phyloP scores from a whole-genome alignment of 2,113 vertebrate species.

The Sturnira hondurensis region DNA sequence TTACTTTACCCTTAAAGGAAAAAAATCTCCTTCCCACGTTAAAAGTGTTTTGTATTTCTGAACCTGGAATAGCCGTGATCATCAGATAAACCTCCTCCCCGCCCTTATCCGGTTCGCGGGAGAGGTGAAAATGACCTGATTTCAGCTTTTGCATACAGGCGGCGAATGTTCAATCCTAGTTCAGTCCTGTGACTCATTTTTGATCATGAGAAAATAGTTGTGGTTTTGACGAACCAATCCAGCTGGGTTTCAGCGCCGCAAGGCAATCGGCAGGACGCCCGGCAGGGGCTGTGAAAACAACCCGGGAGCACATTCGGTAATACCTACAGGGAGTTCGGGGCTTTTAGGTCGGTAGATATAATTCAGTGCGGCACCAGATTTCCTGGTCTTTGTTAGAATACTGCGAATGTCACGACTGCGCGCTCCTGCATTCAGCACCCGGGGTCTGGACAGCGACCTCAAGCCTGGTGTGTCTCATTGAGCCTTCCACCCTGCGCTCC shows the following conservation, averaged over 20 bases:
- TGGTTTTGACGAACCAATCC: constrained; percentile 32
- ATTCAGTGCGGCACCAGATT: not conserved
- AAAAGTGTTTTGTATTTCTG: constrained; percentile 57
- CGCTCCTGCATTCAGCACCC: constrained; percentile 74
- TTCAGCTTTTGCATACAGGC: constrained; percentile 20
- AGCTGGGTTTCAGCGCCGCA: not conserved
- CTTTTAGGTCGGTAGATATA: not conserved
- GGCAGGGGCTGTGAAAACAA: constrained; percentile 1
- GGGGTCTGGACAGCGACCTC: constrained; percentile 75
- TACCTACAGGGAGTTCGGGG: not conserved
- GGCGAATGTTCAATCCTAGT: not conserved
- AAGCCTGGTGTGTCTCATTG: not conserved
- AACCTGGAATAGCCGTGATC: constrained; percentile 46
- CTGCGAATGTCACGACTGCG: not conserved
- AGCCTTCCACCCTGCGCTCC: not conserved
- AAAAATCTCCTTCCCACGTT: constrained; percentile 21
- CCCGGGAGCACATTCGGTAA: not conserved
- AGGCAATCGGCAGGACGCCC: not conserved
- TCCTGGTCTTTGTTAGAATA: constrained; percentile 45
- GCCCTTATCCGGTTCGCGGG: constrained; percentile 8
- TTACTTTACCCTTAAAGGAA: constrained; percentile 6
- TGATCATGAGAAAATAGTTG: constrained; percentile 53
- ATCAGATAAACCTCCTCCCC: constrained; percentile 39
- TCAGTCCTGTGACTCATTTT: constrained; percentile 55
- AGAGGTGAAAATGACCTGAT: constrained; percentile 60